These are phyloP conservation scores for Sebastes trivittatus DNA, from an alignment of 2,797 vertebrate species.

Conservation along the genomic window DNA sequence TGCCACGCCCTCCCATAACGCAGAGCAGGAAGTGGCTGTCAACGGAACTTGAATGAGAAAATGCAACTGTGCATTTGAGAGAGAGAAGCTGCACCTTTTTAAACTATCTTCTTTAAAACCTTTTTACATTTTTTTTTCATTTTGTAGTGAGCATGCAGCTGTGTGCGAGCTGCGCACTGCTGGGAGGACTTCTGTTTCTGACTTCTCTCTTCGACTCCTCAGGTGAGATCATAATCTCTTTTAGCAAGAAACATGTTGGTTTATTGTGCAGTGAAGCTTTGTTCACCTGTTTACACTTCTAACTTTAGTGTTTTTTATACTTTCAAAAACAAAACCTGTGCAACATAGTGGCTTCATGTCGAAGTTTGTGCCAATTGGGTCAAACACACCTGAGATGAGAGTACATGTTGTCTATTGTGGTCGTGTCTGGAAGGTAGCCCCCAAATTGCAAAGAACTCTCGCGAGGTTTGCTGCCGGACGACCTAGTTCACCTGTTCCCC, in stretches of 20 bases:
- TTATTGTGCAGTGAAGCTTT: neutral
- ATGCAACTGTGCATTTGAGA: conserved; percentile 30
- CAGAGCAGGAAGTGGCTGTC: conserved; percentile 75
- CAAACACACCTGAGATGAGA: neutral
- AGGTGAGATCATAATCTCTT: conserved; percentile 55
- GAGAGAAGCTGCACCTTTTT: neutral
- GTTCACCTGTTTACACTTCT: too few species aligned
- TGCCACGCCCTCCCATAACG: conserved; percentile 70
- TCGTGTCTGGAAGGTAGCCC: too few species aligned
- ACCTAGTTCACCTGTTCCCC: too few species aligned
- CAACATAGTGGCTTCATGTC: neutral
- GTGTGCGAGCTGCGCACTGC: conserved; percentile 20
- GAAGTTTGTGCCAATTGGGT: conserved; percentile 1
- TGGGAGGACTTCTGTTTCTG: conserved; percentile 51
- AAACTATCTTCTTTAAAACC: neutral
- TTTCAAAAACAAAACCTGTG: neutral
- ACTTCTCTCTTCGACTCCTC: conserved; percentile 35
- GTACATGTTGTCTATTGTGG: neutral
- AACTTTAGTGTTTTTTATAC: neutral
- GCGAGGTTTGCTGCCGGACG: too few species aligned
- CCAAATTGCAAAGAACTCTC: too few species aligned
- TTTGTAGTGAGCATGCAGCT: conserved; percentile 52
- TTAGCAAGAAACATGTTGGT: too few species aligned
- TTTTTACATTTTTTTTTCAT: neutral
- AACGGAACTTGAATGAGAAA: conserved; percentile 20